Conservation (phyloP, 2,888 invertebrate species). For the Caradrina clavipalpis region DNA sequence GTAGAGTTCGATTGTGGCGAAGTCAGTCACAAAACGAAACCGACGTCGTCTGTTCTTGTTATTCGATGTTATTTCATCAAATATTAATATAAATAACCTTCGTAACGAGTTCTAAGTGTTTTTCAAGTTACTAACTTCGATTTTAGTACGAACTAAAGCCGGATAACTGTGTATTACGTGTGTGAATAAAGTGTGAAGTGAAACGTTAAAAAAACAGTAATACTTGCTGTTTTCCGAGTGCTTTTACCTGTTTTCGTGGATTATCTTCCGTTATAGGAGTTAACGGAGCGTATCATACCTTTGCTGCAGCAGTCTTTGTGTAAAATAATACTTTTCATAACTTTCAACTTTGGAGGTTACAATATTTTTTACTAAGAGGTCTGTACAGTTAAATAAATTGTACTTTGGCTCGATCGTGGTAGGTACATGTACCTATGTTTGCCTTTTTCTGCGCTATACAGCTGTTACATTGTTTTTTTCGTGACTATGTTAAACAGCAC, state of each 20-base stretch:
- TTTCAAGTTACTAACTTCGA: slow-evolving; percentile 55
- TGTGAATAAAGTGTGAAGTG: slow-evolving; percentile 60
- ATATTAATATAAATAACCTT: slow-evolving; percentile 71
- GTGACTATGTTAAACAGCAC: slow-evolving; percentile 4
- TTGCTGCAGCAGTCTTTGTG: slow-evolving; percentile 76
- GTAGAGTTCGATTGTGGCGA: slow-evolving; percentile 72
- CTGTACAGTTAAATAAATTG: neutral
- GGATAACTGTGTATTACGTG: slow-evolving; percentile 69
- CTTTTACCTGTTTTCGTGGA: slow-evolving; percentile 80
- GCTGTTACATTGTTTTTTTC: slow-evolving; percentile 1
- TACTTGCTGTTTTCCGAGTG: slow-evolving; percentile 75
- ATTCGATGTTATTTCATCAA: slow-evolving; percentile 73
- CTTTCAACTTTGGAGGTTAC: slow-evolving; percentile 54
- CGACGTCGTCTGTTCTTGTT: slow-evolving; percentile 78
- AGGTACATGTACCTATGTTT: neutral
- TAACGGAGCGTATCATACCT: slow-evolving; percentile 77
- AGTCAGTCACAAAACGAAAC: slow-evolving; percentile 86
- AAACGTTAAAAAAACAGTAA: slow-evolving; percentile 67
- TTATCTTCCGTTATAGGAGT: slow-evolving; percentile 78
- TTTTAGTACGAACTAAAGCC: slow-evolving; percentile 59
- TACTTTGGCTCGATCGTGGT: slow-evolving; percentile 12
- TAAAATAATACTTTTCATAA: slow-evolving; percentile 52
- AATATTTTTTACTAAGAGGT: slow-evolving; percentile 8
- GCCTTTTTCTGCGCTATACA: neutral
- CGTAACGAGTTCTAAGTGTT: slow-evolving; percentile 58